Evolutionary conservation across 1,140 invertebrate genomes (phyloP), one percentile per base, ranked within the genome.

Genomic region (Sinella curviseta): DNA sequence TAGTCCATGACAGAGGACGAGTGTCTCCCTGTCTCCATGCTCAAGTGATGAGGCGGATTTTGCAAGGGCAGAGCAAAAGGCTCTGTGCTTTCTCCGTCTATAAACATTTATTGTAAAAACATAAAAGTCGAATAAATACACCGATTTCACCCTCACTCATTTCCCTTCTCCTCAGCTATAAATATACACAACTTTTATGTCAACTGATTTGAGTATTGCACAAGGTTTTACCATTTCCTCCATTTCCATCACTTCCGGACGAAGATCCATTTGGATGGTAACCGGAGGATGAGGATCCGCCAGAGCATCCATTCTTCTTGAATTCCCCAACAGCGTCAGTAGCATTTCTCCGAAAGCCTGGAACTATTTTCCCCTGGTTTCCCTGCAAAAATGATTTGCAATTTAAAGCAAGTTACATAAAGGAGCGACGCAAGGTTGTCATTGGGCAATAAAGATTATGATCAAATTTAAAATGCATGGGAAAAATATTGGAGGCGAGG

Each of bases 251-350:
- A 76, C 83, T 82, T 55, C 77, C 76, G 1, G 82, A 81, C 24
- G 83, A 84, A 16, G 83, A 84, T 33, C 84, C 83, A 65, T 83
- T 83, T n/a, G 83, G 80, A 57, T 84, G 84, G 79, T 85, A 84
- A 24, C 83, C 84, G 24, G 82, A 84, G 16, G 82, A 85, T 1
- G 78, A 70, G 0, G 83, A 84, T 24, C 74, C 76, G 33, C 76
- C 54, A 24, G 35, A 60, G n/a, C 55, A 60, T 60, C 55, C 65
- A 14, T 3, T 28, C 4, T 75, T 80, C n/a, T 80, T 80, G 34
- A 76, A 76, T n/a, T 77, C 60, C 0, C 60, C 70, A 0, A 3
- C 26, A 3, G 24, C 26, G 36, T 67, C 55, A n/a, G 57, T 55
- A 2, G 65, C 26, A 48, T 28, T 77, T 24, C 39, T 26, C 3